A percentile compares a stretch with the other conserved stretches of the same genome.
Evolutionary conservation across 2,797 vertebrate genomes (phyloP).

Genomic region (Mustela erminea): DNA sequence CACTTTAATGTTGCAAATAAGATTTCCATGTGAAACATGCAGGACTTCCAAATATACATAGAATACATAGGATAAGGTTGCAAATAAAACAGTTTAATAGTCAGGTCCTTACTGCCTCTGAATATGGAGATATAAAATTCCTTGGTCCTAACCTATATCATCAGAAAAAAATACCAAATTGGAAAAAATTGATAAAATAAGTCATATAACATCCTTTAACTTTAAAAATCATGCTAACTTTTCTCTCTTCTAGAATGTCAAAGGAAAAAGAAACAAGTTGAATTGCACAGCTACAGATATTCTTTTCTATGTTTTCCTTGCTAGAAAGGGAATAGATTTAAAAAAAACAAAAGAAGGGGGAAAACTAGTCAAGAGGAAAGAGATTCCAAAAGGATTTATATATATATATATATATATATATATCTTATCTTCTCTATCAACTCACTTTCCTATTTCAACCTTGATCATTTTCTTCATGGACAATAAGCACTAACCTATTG

Average conservation of each 20-base stretch:
- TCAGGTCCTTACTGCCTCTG: slow-evolving; percentile 20
- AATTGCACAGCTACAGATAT: slow-evolving; percentile 10
- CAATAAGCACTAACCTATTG: slow-evolving; percentile 78
- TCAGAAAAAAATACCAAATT: not conserved
- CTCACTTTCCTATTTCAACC: slow-evolving; percentile 60
- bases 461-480: slow-evolving; percentile 70
- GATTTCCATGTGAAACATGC: not conserved
- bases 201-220: slow-evolving; percentile 35
- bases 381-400: slow-evolving; percentile 63
- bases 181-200: not conserved
- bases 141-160: not conserved
- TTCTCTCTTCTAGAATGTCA: slow-evolving; percentile 15
- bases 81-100: slow-evolving; percentile 50
- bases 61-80: not conserved
- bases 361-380: slow-evolving; percentile 45
- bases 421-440: slow-evolving; percentile 65
- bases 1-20: slow-evolving; percentile 1
- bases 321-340: not conserved
- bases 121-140: slow-evolving; percentile 18
- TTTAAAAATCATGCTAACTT: slow-evolving; percentile 61
- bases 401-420: slow-evolving; percentile 1
- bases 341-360: not conserved
- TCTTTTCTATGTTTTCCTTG: slow-evolving; percentile 49
- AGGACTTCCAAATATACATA: not conserved
- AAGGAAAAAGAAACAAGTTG: slow-evolving; percentile 4